Evolutionary conservation across 2,888 invertebrate species (phyloP).

Genomic region (Eulithis prunata): DNA sequence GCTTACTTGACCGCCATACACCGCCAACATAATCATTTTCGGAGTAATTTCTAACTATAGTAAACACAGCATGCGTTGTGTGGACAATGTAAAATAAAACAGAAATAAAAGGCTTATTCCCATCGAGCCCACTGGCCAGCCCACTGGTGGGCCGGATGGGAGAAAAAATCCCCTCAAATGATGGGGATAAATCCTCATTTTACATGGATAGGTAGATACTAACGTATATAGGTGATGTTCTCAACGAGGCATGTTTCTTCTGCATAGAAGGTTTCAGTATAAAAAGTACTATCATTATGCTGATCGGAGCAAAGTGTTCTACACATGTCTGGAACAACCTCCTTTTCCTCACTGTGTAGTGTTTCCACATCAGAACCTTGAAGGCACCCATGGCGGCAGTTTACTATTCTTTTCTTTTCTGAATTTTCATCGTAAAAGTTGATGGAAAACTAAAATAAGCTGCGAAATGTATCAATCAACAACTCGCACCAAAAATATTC

Average conservation of each 20-base stretch:
- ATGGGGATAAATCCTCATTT: too few relatives aligned
- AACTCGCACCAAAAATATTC: neutral
- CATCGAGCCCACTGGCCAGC: too few relatives aligned
- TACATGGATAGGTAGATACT: neutral
- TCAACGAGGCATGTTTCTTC: neutral
- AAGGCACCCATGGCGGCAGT: slow-evolving; percentile 6
- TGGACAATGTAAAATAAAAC: too few relatives aligned
- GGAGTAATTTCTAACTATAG: too few relatives aligned
- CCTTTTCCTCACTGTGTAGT: slow-evolving; percentile 23
- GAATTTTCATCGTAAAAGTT: neutral
- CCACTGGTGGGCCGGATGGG: too few relatives aligned
- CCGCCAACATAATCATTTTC: too few relatives aligned
- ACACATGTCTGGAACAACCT: slow-evolving; percentile 18
- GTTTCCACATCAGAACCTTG: slow-evolving; percentile 30
- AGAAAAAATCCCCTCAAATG: too few relatives aligned
- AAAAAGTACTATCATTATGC: slow-evolving; percentile 12
- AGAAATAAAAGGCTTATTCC: too few relatives aligned
- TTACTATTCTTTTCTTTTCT: neutral
- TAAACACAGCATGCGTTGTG: too few relatives aligned
- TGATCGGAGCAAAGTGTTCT: slow-evolving; percentile 13
- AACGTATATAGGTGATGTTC: neutral
- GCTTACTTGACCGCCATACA: too few relatives aligned
- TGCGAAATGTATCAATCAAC: neutral
- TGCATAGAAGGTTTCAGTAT: slow-evolving; percentile 13
- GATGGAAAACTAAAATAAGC: neutral